Evolutionary conservation across 2,888 invertebrate species (phyloP).

Genomic region (Rutpela maculata): DNA sequence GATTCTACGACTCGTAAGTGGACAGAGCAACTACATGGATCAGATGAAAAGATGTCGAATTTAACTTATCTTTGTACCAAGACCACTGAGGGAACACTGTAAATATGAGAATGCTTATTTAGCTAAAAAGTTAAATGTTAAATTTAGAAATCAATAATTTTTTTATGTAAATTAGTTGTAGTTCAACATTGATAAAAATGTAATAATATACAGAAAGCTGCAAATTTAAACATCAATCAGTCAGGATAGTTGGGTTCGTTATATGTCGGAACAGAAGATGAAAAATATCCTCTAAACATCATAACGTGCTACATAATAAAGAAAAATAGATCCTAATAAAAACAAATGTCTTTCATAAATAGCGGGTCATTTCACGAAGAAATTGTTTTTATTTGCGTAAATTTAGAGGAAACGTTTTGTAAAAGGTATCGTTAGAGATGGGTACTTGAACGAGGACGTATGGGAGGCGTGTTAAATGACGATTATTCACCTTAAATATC

Average conservation of each 20-base stretch:
- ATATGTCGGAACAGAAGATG: not conserved
- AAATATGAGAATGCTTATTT: too few relatives aligned
- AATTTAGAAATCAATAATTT: too few relatives aligned
- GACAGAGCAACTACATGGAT: too few relatives aligned
- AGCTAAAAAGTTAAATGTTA: too few relatives aligned
- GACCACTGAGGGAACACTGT: too few relatives aligned
- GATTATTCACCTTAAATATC: conserved; percentile 11
- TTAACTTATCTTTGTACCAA: too few relatives aligned
- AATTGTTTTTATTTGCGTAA: conserved; percentile 34
- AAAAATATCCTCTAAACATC: conserved; percentile 14
- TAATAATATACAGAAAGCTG: too few relatives aligned
- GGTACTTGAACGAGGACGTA: not conserved
- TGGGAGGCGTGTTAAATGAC: conserved; percentile 3
- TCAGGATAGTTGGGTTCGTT: not conserved
- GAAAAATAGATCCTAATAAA: conserved; percentile 34
- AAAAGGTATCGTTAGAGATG: conserved; percentile 5
- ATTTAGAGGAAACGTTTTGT: conserved; percentile 22
- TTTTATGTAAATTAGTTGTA: too few relatives aligned
- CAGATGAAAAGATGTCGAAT: too few relatives aligned
- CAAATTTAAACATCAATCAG: not conserved
- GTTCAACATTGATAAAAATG: too few relatives aligned
- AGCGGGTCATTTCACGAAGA: conserved; percentile 23
- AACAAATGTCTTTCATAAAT: conserved; percentile 36
- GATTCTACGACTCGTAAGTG: too few relatives aligned
- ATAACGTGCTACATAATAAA: conserved; percentile 14